Evolutionary conservation across 2,888 invertebrate genomes (phyloP).

Genomic region (Drosophila atripex): DNA sequence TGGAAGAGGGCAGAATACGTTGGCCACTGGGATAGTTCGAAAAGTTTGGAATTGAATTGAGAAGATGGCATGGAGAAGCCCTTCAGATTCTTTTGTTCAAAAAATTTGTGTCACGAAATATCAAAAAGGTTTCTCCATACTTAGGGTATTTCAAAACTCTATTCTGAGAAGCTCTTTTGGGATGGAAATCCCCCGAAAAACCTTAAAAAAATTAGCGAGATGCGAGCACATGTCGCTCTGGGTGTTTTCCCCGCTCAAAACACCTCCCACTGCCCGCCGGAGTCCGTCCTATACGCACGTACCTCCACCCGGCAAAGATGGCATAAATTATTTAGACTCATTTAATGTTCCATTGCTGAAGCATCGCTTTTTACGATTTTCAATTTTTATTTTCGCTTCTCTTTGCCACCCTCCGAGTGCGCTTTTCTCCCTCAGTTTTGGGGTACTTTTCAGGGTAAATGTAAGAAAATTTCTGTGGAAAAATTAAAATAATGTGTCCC

Average conservation of each 20-base stretch:
- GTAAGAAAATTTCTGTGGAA: slow-evolving; percentile 54
- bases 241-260: slow-evolving; percentile 12
- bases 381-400: slow-evolving; percentile 59
- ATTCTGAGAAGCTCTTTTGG: slow-evolving; percentile 36
- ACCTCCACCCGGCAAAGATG: slow-evolving; percentile 47
- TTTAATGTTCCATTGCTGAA: slow-evolving; percentile 65
- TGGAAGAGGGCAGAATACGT: neutral
- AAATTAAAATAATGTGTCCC: slow-evolving; percentile 83
- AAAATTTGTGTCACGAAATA: neutral
- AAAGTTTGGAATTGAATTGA: too few relatives aligned
- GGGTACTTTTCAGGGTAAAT: slow-evolving; percentile 60
- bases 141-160: neutral
- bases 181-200: slow-evolving; percentile 46
- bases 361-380: slow-evolving; percentile 65
- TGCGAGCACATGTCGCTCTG: slow-evolving; percentile 68
- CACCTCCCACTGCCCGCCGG: neutral
- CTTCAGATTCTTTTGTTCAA: too few relatives aligned
- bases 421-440: slow-evolving; percentile 48
- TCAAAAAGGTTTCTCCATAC: neutral
- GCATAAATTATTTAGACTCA: slow-evolving; percentile 79
- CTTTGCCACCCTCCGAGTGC: slow-evolving; percentile 64
- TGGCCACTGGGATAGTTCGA: too few relatives aligned
- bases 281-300: slow-evolving; percentile 5
- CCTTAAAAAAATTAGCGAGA: slow-evolving; percentile 70
- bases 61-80: too few relatives aligned